A percentile compares a stretch with the other conserved stretches of the same genome.
phyloP scores from a whole-genome alignment of 2,888 invertebrate species.

The Ophion costatus region DNA sequence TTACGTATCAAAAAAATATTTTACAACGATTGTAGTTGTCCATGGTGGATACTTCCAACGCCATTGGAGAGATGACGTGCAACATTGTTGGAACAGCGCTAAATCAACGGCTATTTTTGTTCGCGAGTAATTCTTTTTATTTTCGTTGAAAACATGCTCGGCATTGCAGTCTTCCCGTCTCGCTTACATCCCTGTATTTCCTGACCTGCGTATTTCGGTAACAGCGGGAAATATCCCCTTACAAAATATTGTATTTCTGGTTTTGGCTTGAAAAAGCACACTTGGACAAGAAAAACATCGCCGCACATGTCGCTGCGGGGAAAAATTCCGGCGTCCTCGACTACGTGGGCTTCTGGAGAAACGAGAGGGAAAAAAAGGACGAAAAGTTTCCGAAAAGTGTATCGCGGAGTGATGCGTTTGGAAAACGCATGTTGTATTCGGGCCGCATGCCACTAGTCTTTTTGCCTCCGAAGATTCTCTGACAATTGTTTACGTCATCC shows the following conservation, averaged over 20 bases:
- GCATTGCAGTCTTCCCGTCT: constrained; percentile 66
- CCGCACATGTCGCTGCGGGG: constrained; percentile 70
- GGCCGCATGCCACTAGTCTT: constrained; percentile 26
- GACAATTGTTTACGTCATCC: constrained; percentile 61
- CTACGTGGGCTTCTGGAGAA: constrained; percentile 46
- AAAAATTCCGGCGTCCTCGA: constrained; percentile 50
- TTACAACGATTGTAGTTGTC: no score
- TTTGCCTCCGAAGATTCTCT: constrained; percentile 13
- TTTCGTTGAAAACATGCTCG: constrained; percentile 62
- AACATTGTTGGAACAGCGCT: no score
- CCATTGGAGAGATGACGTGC: no score
- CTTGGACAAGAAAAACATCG: constrained; percentile 65
- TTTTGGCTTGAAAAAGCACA: constrained; percentile 53
- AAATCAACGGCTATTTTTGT: not conserved
- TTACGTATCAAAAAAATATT: no score
- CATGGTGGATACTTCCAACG: no score
- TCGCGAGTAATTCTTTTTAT: not conserved
- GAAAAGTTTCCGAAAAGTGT: constrained; percentile 35
- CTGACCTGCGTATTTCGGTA: constrained; percentile 42
- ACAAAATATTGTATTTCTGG: constrained; percentile 74
- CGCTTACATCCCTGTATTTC: constrained; percentile 58
- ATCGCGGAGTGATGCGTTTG: constrained; percentile 35
- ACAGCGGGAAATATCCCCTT: constrained; percentile 76
- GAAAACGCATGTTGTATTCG: constrained; percentile 20
- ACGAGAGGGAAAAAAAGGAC: constrained; percentile 30